phyloP scores from a whole-genome alignment of 2,113 vertebrate genomes.

The Thamnophis sirtalis region DNA sequence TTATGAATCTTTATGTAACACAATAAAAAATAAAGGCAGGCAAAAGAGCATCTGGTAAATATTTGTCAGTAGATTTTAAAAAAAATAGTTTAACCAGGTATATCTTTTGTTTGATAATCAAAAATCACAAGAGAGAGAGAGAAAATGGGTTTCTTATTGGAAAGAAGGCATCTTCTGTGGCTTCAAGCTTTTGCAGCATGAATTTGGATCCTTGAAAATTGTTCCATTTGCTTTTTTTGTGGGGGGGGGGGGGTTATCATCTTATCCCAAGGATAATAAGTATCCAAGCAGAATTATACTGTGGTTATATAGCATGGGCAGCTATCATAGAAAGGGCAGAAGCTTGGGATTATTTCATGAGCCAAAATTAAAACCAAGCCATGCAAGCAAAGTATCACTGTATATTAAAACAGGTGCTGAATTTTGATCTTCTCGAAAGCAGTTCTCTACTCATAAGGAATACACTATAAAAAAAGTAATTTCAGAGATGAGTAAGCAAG shows the following conservation, averaged over 20 bases:
- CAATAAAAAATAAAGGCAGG: not conserved
- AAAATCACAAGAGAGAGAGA: fast-evolving
- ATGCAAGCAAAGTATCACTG: not conserved
- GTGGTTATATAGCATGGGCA: not conserved
- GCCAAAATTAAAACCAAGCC: not conserved
- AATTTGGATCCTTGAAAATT: not conserved
- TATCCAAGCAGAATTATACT: not conserved
- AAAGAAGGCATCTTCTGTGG: not conserved
- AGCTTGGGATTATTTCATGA: not conserved
- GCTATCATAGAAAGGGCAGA: not conserved
- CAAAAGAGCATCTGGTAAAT: not conserved
- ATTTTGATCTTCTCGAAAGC: not conserved
- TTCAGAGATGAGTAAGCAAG: not conserved
- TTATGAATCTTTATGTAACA: not conserved
- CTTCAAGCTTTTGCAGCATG: constrained; percentile 2
- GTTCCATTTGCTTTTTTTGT: not conserved
- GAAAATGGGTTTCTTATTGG: not conserved
- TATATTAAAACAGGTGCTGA: not conserved
- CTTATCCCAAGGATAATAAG: not conserved
- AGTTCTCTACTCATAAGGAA: not conserved
- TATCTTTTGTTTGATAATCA: not conserved
- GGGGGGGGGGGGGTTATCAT: too few species aligned
- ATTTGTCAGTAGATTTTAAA: not conserved
- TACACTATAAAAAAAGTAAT: not conserved
- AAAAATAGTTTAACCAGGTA: not conserved